phyloP scores from a whole-genome alignment of 1,140 invertebrate species.

The Schlechtendalia chinensis region DNA sequence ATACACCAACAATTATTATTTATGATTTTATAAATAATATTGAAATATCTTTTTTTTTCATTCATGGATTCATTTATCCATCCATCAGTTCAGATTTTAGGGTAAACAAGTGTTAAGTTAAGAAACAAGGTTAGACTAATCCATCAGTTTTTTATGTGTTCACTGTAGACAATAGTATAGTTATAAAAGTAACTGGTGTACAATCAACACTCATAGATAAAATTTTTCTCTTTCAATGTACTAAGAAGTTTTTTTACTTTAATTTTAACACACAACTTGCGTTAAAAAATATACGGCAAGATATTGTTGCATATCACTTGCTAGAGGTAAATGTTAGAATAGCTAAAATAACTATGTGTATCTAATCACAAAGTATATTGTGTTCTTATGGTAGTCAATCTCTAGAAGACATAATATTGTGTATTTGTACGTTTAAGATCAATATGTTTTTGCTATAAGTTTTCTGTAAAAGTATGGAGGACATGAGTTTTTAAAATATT shows the following conservation, averaged over 20 bases:
- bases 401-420: background rate
- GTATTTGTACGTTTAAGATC: background rate
- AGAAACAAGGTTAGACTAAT: too few species aligned
- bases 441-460: background rate
- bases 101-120: background rate
- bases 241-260: background rate
- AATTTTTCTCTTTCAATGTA: background rate
- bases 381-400: background rate
- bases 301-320: background rate
- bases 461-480: background rate
- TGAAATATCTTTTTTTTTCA: background rate
- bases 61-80: too few species aligned
- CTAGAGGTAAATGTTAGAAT: background rate
- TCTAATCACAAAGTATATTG: too few species aligned
- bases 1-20: background rate
- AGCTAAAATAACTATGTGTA: background rate
- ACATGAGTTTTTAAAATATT: background rate
- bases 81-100: background rate
- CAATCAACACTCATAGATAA: background rate
- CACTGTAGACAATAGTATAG: too few species aligned
- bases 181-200: too few species aligned
- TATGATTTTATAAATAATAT: background rate
- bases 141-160: too few species aligned
- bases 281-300: background rate
- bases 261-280: background rate